Evolutionary conservation across 2,113 vertebrate species (phyloP), one percentile per base, ranked within the genome.

Genomic region (Gnathonemus echidnorhynchus): DNA sequence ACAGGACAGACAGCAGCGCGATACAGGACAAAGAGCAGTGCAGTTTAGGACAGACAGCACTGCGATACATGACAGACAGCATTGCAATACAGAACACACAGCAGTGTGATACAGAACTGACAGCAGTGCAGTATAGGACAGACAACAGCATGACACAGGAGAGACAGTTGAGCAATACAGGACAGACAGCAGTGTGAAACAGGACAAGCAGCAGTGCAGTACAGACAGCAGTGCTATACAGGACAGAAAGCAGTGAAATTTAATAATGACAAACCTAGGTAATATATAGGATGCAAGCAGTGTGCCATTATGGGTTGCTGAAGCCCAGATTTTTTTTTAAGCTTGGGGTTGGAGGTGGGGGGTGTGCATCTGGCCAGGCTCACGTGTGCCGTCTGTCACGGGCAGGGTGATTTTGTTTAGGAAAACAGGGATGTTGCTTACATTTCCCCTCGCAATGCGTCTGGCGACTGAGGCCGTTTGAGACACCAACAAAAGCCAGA

Each of bases 391-490:
- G 53, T 19, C 56, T 90, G 62, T 87, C 86, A 87, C 46, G 42
- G 39, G 24, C 21, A 46, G 46, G 35, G 84, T 87, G 84, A 90
- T 87, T 74, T 46, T 87, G 85, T 87, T 88, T 87, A 87, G 45
- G 45, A 53, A 90, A 87, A 27, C 10, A 35, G 70, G 46, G 52
- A 74, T 17, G 17, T 74, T 90, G 56, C 31, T 90, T 87, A 87
- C 86, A 74, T 87, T 87, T 87, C 84, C 31, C 62, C 49, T 74
- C 87, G 19, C 85, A 24, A 3, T 11, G 21, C 46, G 58, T 87
- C 89, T 90, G 84, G 89, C 5, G 7, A 49, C 56, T 87, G 35
- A 19, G 24, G n/a, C 83, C 45, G 49, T 86, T 89, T 89, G 83
- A 19, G 56, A 46, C 39, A 90, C 42, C 56, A 87, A 90, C 85